Conservation (phyloP, 2,113 vertebrate species). For the Hassar affinis region DNA sequence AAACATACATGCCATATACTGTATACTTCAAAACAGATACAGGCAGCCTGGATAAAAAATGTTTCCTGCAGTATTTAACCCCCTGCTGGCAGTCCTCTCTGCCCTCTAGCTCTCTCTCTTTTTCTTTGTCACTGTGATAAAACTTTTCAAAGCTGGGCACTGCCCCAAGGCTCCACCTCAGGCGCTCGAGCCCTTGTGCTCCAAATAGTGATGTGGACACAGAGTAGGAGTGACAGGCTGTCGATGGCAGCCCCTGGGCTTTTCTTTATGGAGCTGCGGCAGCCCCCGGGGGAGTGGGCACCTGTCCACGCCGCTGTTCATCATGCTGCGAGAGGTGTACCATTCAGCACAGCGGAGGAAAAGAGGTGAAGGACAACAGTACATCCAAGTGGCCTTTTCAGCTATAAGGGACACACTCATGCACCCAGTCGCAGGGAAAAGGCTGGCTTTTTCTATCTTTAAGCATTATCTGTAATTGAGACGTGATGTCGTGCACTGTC, state of each 20-base stretch:
- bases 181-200: conserved; percentile 20
- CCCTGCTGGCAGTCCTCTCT: conserved; percentile 23
- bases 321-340: conserved; percentile 62
- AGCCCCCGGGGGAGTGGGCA: conserved; percentile 58
- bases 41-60: conserved; percentile 19
- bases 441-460: background rate
- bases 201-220: conserved; percentile 41
- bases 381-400: conserved; percentile 1
- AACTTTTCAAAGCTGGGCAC: conserved; percentile 56
- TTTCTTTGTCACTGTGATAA: conserved; percentile 59
- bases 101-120: conserved; percentile 24
- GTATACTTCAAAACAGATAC: background rate
- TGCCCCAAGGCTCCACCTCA: conserved; percentile 51
- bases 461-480: conserved; percentile 4
- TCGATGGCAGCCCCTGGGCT: conserved; percentile 51
- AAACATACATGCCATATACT: background rate
- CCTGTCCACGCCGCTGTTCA: conserved; percentile 62
- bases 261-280: conserved; percentile 37
- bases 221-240: conserved; percentile 50
- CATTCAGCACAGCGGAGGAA: conserved; percentile 42
- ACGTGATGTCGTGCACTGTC: conserved; percentile 29
- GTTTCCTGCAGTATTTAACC: conserved; percentile 16
- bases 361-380: conserved; percentile 31
- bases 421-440: background rate
- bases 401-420: too few species aligned